These are phyloP conservation scores for Galaxias olidus DNA, from an alignment of 2,797 vertebrate species.

Conservation along the genomic window DNA sequence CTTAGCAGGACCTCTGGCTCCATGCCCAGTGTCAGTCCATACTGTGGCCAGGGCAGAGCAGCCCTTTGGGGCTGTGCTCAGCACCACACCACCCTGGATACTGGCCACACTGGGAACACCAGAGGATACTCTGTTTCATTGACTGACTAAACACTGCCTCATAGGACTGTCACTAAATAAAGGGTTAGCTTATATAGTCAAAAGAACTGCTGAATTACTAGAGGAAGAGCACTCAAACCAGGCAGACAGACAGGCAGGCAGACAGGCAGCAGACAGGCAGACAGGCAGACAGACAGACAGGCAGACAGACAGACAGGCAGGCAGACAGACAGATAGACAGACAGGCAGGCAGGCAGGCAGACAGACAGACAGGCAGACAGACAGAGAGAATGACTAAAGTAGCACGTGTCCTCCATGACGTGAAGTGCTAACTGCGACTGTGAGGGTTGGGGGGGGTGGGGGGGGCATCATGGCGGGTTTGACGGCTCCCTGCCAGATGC, in stretches of 20 bases:
- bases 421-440: background rate
- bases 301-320: background rate
- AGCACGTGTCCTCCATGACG: background rate
- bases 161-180: no score
- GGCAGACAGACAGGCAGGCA: background rate
- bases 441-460: background rate
- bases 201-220: no score
- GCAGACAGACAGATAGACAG: background rate
- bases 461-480: constrained; percentile 48
- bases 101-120: no score
- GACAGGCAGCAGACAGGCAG: background rate
- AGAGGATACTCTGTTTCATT: no score
- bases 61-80: no score
- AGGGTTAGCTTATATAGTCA: no score
- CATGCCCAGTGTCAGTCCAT: no score
- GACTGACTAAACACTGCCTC: no score
- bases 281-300: background rate
- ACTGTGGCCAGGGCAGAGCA: no score
- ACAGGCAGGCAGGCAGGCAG: background rate
- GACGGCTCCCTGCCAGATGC: constrained; percentile 55
- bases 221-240: background rate
- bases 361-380: background rate
- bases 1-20: no score
- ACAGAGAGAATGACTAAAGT: background rate
- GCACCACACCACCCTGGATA: no score